Evolutionary conservation across 2,113 vertebrate species (phyloP).

Genomic region (Anser cygnoides): DNA sequence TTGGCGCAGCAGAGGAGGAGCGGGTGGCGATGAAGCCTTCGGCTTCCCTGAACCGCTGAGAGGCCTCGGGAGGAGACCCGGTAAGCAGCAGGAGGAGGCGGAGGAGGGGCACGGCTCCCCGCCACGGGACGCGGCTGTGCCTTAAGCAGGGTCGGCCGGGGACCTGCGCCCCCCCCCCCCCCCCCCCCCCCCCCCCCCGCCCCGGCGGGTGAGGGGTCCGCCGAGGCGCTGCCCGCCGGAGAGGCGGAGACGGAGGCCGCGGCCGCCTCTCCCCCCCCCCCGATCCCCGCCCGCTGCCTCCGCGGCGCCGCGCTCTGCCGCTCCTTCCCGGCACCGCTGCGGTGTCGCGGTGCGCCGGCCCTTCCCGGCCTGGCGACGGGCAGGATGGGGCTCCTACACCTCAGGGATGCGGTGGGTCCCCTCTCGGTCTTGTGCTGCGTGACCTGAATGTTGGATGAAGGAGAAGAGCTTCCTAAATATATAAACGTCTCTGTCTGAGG

Average conservation of each 20-base stretch:
- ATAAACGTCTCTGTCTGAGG: not conserved
- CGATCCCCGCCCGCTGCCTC: too few species aligned
- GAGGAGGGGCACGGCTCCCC: conserved; percentile 45
- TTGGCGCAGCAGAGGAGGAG: conserved; percentile 47
- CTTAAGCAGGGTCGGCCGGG: conserved; percentile 38
- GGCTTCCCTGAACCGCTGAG: conserved; percentile 53
- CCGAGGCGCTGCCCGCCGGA: conserved; percentile 55
- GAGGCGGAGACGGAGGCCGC: not conserved
- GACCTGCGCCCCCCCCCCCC: conserved; percentile 57
- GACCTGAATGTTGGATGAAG: conserved; percentile 79
- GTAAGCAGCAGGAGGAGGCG: conserved; percentile 31
- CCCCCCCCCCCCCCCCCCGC: conserved; percentile 27
- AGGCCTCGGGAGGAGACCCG: conserved; percentile 66
- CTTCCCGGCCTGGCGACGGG: too few species aligned
- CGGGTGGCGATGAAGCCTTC: conserved; percentile 62
- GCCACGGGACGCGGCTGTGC: conserved; percentile 63
- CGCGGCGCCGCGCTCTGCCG: too few species aligned
- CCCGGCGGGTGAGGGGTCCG: conserved; percentile 49
- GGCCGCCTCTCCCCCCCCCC: not conserved
- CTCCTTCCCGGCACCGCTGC: too few species aligned
- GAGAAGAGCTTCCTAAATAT: conserved; percentile 55
- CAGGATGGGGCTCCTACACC: conserved; percentile 39
- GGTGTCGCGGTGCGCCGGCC: too few species aligned
- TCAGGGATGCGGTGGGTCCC: conserved; percentile 70
- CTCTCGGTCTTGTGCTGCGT: conserved; percentile 74